Conservation (phyloP, 2,888 invertebrate species). For the Agrilus cyanescens region DNA sequence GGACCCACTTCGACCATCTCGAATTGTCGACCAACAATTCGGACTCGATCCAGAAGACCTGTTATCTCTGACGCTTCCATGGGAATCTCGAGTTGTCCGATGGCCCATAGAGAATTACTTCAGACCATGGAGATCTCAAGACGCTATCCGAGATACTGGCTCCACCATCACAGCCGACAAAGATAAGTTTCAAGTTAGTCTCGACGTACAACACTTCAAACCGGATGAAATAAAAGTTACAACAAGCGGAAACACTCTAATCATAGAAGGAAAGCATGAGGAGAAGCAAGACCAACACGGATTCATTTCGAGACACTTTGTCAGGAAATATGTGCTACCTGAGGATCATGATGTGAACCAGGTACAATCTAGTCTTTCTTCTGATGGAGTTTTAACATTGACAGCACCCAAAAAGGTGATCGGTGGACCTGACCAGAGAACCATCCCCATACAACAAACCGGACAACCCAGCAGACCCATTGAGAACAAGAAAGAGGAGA, state of each 20-base stretch:
- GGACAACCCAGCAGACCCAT: conserved; percentile 16
- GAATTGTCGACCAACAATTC: conserved; percentile 43
- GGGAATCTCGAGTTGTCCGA: no score
- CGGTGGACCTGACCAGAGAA: conserved; percentile 32
- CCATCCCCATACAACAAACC: conserved; percentile 35
- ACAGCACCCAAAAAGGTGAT: conserved; percentile 44
- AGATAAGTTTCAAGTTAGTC: conserved; percentile 54
- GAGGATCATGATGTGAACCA: conserved; percentile 58
- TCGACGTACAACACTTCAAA: conserved; percentile 64
- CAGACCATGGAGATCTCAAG: conserved; percentile 37
- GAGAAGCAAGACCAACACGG: conserved; percentile 62
- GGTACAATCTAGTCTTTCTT: conserved; percentile 61
- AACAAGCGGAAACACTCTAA: conserved; percentile 50
- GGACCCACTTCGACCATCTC: conserved; percentile 30
- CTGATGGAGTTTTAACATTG: conserved; percentile 59
- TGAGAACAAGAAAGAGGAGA: background rate
- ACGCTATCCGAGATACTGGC: conserved; percentile 41
- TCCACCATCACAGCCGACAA: conserved; percentile 45
- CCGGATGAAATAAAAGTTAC: conserved; percentile 68
- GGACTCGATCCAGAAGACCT: conserved; percentile 42
- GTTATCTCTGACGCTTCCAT: conserved; percentile 21
- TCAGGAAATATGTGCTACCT: conserved; percentile 59
- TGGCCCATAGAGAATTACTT: conserved; percentile 22
- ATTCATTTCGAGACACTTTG: conserved; percentile 60
- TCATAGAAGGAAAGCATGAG: conserved; percentile 68